Evolutionary conservation across 2,888 invertebrate genomes (phyloP), one percentile per base, ranked within the genome.

Genomic region (Eurois occulta): DNA sequence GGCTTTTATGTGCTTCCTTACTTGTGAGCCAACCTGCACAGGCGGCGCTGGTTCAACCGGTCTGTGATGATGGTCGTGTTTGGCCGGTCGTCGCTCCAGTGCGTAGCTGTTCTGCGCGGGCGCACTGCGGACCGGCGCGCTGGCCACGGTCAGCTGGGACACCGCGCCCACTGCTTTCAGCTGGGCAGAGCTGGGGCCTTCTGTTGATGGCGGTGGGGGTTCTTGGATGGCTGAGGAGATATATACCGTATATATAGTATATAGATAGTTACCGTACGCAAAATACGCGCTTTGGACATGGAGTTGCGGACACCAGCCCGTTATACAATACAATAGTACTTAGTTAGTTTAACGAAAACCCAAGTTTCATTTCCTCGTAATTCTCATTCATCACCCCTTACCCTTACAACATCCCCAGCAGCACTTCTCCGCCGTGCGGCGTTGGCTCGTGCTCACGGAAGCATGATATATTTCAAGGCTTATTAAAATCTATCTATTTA

Each of bases 71-170:
- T 94, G 95, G 52, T 95, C 94, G 79, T 95, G 94, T 85, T 92
- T 94, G 6, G 91, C 89, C 35, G 91, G 90, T 0, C 95, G 91
- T 1, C 96, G 91, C 85, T 95, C 96, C 11, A 97, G 91, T 13
- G 96, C 97, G 77, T 97, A 97, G 91, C 97, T 97, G 90, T 97
- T 94, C 95, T 97, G 97, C 10, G 97, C 96, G 0, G 97, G 97
- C 77, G 97, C 97, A n/a, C 97, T 97, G 86, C 97, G 96, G 1
- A 97, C 97, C 1, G 97, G 97, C n/a, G 97, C 95, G 83, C 97
- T 97, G 87, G 97, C 97, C 2, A 96, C 97, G 1, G 97, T 97
- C 65, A 97, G 93, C 75, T 97, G 97, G 0, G 97, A 97, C 6
- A 97, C 97, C 2, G 97, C 97, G 8, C 95, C 94, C 58, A 97